Evolutionary conservation across 2,888 invertebrate species (phyloP).

Genomic region (Polymixis lichenea): DNA sequence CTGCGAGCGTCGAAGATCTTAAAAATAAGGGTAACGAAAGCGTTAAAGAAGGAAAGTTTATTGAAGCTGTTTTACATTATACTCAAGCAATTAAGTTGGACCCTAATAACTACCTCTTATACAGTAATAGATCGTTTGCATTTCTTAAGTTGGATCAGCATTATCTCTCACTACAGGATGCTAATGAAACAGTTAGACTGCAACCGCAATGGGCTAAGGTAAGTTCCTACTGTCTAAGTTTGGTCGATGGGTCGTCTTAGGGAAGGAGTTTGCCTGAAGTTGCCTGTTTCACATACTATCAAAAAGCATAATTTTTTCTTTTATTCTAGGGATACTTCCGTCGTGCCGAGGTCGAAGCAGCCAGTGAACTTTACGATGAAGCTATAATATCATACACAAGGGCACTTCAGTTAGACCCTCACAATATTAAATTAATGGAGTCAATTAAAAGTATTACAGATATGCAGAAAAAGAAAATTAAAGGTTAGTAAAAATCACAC

Average conservation of each 20-base stretch:
- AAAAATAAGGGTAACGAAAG: slow-evolving; percentile 94
- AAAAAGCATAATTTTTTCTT: not conserved
- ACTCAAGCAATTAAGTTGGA: slow-evolving; percentile 94
- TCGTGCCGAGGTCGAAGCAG: slow-evolving; percentile 93
- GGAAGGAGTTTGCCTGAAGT: not conserved
- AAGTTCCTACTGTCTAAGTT: not conserved
- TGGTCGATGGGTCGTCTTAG: too few relatives aligned
- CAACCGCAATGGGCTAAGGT: slow-evolving; percentile 95
- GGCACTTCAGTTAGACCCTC: slow-evolving; percentile 92
- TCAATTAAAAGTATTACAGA: slow-evolving; percentile 91
- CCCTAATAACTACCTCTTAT: slow-evolving; percentile 92
- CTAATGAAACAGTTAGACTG: slow-evolving; percentile 93
- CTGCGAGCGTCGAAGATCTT: slow-evolving; percentile 89
- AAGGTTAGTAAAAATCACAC: slow-evolving; percentile 83
- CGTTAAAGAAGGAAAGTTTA: slow-evolving; percentile 93
- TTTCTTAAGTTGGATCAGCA: slow-evolving; percentile 95
- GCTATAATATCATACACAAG: slow-evolving; percentile 93
- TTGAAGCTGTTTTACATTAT: slow-evolving; percentile 95
- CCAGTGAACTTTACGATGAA: slow-evolving; percentile 92
- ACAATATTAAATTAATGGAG: slow-evolving; percentile 91
- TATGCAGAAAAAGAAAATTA: slow-evolving; percentile 90
- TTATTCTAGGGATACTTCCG: slow-evolving; percentile 92
- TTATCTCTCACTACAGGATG: slow-evolving; percentile 94
- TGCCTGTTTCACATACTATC: not conserved
- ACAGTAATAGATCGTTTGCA: slow-evolving; percentile 95